Base-by-base conservation (phyloP, 1,140 invertebrate species). In the Stenopsyche tienmushanensis region DNA sequence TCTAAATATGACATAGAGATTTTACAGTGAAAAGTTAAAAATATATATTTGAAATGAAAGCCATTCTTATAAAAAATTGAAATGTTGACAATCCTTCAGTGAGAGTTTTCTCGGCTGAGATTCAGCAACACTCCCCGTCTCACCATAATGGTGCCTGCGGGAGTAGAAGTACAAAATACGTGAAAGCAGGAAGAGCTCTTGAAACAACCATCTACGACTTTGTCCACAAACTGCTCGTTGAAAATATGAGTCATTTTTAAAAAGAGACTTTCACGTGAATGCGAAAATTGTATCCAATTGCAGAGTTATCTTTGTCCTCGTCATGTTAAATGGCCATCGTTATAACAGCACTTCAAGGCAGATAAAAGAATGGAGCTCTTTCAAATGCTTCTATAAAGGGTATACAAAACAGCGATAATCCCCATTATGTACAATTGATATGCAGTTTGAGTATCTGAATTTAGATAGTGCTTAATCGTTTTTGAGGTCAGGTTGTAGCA, bases 141-240 rank as follows among this genome's bases (percentile, higher is more conserved):
- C 34, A 42, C 54, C 20, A 57, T 60, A 60, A 60, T 47, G 25
- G 44, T 44, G 44, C 57, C 57, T 60, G 20, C 57, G 57, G 44
- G 57, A 60, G 23, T n/a, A 25, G 17, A 10, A 29, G 42, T 23
- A 23, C 42, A 44, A 49, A 60, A 57, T 57, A 57, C 29, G 54
- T 21, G 54, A 42, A 57, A 24, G 39, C 44, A 60, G 39, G 18
- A 44, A 47, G 42, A 47, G 42, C 57, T 26, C 41, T 57, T 41
- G 41, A 7, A 54, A 54, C 25, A 54, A 34, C 54, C 34, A 7
- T 26, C 42, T 23, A 60, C 10, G 24, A 47, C 41, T 60, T 47
- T 47, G 42, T 60, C 57, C 25, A 20, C 57, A 45, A 60, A 60
- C 42, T 57, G 54, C 17, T 15, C 18, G 20, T 18, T 13, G 25